Conservation (phyloP, 92 coral and sea anemone genomes). For the Diadumene lineata region DNA sequence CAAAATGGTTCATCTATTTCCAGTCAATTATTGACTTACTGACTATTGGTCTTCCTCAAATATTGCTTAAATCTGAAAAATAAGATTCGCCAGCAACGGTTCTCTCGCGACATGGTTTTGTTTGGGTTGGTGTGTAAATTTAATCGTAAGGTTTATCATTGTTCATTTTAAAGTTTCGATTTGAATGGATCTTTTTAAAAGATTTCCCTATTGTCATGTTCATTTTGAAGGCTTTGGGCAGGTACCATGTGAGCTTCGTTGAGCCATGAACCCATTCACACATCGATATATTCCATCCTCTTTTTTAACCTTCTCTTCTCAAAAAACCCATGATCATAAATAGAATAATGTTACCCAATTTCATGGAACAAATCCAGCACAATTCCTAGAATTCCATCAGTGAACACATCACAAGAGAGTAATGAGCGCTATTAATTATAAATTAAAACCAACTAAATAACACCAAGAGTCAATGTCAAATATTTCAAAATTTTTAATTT, state of each 20-base stretch:
- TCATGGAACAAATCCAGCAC: too few species aligned
- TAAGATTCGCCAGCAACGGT: too few species aligned
- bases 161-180: slow-evolving; percentile 14
- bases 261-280: neutral
- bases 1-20: too few species aligned
- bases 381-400: too few species aligned
- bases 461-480: neutral
- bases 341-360: too few species aligned
- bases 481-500: neutral
- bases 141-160: neutral
- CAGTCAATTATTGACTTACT: too few species aligned
- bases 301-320: too few species aligned
- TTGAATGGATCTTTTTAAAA: slow-evolving; percentile 13
- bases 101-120: too few species aligned
- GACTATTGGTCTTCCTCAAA: too few species aligned
- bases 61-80: too few species aligned
- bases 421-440: slow-evolving; percentile 15
- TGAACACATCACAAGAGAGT: neutral
- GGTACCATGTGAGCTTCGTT: slow-evolving; percentile 27
- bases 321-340: too few species aligned
- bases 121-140: neutral
- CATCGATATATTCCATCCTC: neutral
- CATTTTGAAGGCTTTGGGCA: slow-evolving; percentile 15
- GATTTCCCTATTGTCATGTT: slow-evolving; percentile 8
- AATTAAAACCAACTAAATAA: slow-evolving; percentile 1